These are phyloP conservation scores for Steatocranus sp. DNA, from an alignment of 2,797 vertebrate genomes.

Conservation along the genomic window DNA sequence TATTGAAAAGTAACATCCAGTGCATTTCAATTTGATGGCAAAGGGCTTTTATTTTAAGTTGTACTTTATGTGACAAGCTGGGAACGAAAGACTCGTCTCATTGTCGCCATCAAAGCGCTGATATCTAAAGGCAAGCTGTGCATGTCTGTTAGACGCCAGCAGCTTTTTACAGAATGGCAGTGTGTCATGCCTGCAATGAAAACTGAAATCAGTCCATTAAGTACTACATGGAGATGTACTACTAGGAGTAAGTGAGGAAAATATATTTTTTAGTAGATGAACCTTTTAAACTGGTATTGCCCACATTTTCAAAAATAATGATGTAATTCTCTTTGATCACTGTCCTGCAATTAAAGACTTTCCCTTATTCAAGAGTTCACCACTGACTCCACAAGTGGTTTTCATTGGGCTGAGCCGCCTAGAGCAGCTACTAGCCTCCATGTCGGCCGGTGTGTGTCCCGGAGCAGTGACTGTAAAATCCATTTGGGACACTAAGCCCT, in stretches of 20 bases:
- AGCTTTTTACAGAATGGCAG: background rate
- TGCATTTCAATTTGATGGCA: background rate
- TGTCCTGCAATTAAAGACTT: background rate
- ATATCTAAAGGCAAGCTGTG: background rate
- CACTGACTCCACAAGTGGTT: conserved; percentile 47
- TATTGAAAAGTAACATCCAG: background rate
- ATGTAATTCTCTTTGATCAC: background rate
- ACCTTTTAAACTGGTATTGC: background rate
- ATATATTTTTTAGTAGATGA: background rate
- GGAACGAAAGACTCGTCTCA: background rate
- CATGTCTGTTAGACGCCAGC: background rate
- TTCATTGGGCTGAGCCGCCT: conserved; percentile 43
- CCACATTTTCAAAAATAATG: background rate
- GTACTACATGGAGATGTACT: background rate
- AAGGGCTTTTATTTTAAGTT: background rate
- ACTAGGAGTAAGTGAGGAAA: background rate
- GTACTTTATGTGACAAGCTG: background rate
- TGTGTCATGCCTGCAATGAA: background rate
- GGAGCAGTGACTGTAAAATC: conserved; percentile 65
- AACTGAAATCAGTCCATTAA: background rate
- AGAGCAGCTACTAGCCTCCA: conserved; percentile 25
- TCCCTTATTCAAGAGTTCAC: background rate
- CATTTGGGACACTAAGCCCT: conserved; percentile 69
- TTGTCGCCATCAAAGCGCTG: background rate
- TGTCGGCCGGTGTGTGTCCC: conserved; percentile 10